phyloP scores from a whole-genome alignment of 2,888 invertebrate species.

The Coecobrya sp. region DNA sequence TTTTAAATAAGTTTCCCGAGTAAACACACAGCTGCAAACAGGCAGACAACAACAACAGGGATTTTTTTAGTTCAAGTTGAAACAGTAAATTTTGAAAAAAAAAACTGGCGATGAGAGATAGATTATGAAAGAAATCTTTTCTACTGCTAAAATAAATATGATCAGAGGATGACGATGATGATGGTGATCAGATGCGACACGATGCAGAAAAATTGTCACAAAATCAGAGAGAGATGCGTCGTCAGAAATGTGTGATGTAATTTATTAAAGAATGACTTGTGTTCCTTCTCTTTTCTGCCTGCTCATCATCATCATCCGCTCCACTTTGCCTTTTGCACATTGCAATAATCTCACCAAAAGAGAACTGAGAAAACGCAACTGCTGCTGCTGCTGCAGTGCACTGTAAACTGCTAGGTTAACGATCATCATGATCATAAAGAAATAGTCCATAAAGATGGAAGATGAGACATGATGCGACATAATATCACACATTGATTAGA shows the following conservation, averaged over 20 bases:
- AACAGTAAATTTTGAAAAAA: constrained; percentile 24
- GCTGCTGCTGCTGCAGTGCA: not conserved
- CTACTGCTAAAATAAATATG: not conserved
- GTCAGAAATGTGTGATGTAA: constrained; percentile 72
- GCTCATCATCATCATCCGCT: constrained; percentile 34
- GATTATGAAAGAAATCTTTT: constrained; percentile 29
- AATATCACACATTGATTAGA: constrained; percentile 69
- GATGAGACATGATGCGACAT: constrained; percentile 73
- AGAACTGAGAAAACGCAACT: not conserved
- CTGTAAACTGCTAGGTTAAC: constrained; percentile 55
- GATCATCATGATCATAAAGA: constrained; percentile 62
- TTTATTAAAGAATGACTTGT: constrained; percentile 75
- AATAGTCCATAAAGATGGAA: constrained; percentile 69
- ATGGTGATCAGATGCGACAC: constrained; percentile 59
- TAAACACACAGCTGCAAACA: constrained; percentile 17
- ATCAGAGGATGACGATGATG: not conserved
- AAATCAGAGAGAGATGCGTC: constrained; percentile 36
- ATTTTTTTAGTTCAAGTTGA: constrained; percentile 21
- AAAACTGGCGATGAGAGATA: not conserved
- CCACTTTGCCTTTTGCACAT: constrained; percentile 40
- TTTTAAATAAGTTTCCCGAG: not conserved
- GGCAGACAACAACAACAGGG: not conserved
- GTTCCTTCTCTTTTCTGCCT: constrained; percentile 19
- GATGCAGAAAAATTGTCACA: constrained; percentile 68
- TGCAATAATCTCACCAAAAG: constrained; percentile 18